These are phyloP conservation scores for Alviniconcha strummeri DNA, from an alignment of 2,888 invertebrate species.

Conservation along the genomic window DNA sequence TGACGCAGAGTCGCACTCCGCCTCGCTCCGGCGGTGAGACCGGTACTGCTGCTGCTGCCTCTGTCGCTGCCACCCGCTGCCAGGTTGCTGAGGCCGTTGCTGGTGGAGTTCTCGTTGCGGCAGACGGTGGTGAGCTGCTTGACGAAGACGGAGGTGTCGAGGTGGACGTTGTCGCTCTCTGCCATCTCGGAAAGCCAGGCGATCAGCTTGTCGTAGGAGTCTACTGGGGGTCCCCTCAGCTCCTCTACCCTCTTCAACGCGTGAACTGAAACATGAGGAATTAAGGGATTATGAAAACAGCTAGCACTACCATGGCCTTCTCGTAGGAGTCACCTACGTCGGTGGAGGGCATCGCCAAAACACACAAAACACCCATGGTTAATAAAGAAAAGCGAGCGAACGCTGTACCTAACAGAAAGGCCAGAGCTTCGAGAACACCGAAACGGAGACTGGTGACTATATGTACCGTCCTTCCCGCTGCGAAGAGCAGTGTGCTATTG, in stretches of 20 bases:
- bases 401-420: background rate
- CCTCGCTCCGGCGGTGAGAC: background rate
- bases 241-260: conserved; percentile 44
- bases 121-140: conserved; percentile 48
- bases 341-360: background rate
- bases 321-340: background rate
- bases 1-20: conserved; percentile 36
- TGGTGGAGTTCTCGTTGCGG: background rate
- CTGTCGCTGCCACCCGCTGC: conserved; percentile 3
- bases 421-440: background rate
- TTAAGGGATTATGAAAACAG: background rate
- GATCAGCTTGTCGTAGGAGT: conserved; percentile 59
- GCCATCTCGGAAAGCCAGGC: conserved; percentile 63
- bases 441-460: too few species aligned
- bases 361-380: background rate
- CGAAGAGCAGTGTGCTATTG: too few species aligned
- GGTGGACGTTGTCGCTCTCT: conserved; percentile 52
- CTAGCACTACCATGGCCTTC: background rate
- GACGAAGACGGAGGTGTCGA: conserved; percentile 49
- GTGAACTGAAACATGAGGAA: conserved; percentile 36
- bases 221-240: conserved; percentile 42
- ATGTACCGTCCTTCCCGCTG: too few species aligned
- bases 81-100: background rate
- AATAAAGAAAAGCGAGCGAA: background rate
- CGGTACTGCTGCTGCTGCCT: background rate